Percentiles rank a stretch among this genome's conserved stretches.
Conservation (phyloP, 2,113 vertebrate genomes). For the Indri indri region DNA sequence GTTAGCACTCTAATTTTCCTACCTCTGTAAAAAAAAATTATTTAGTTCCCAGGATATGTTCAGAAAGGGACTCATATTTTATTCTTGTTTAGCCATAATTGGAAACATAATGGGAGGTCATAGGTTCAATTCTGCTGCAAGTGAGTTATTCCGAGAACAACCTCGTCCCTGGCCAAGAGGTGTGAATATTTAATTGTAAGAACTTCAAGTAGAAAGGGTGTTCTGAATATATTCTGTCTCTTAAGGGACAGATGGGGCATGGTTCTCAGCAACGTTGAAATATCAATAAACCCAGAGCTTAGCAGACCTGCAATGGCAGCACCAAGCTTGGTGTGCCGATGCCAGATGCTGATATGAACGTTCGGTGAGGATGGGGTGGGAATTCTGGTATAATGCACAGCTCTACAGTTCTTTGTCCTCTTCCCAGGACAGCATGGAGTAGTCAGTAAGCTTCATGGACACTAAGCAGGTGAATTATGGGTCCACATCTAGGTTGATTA, state of each 20-base stretch:
- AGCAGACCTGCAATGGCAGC: background rate
- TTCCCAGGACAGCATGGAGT: background rate
- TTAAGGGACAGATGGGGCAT: background rate
- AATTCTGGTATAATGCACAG: background rate
- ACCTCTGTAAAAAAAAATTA: background rate
- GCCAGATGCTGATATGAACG: background rate
- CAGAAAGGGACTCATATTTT: constrained; percentile 20
- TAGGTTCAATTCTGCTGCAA: background rate
- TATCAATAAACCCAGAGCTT: background rate
- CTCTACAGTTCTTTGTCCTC: background rate
- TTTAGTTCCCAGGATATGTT: background rate
- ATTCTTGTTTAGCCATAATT: background rate
- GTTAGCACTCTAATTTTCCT: background rate
- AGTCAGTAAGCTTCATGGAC: background rate
- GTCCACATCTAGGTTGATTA: background rate
- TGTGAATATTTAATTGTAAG: background rate
- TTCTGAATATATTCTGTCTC: background rate
- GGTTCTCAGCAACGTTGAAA: background rate
- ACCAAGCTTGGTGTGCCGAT: background rate
- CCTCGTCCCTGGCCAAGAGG: background rate
- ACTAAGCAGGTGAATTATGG: background rate
- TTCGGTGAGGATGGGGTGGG: background rate
- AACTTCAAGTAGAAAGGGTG: background rate
- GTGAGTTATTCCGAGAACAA: background rate
- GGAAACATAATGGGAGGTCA: background rate